These are phyloP conservation scores for Drosophila siamana DNA, from an alignment of 2,888 invertebrate genomes.

Conservation along the genomic window DNA sequence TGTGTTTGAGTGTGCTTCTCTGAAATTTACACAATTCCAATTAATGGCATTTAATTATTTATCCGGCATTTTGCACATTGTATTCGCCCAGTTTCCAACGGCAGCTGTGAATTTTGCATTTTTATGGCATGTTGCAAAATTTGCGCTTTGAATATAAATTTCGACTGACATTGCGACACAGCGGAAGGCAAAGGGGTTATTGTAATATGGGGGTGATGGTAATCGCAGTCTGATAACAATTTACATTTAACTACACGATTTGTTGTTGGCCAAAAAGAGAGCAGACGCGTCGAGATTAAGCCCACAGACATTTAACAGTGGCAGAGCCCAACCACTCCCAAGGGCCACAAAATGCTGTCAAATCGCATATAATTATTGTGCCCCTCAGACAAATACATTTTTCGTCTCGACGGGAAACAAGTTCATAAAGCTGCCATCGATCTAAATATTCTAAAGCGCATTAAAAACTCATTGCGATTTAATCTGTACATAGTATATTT, in stretches of 20 bases:
- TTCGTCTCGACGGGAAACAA: no score
- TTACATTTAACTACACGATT: constrained; percentile 13
- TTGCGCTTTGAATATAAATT: constrained; percentile 56
- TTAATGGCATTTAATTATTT: constrained; percentile 79
- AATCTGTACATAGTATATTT: no score
- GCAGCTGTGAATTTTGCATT: constrained; percentile 75
- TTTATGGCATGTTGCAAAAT: constrained; percentile 60
- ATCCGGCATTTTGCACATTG: constrained; percentile 75
- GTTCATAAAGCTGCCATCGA: no score
- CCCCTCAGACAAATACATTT: no score
- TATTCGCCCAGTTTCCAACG: constrained; percentile 37
- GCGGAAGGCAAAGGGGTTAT: no score
- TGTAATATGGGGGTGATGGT: background rate
- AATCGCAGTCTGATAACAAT: constrained; percentile 29
- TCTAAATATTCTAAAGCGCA: no score
- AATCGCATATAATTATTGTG: background rate
- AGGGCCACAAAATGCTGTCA: background rate
- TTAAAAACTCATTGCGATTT: no score
- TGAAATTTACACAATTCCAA: constrained; percentile 79
- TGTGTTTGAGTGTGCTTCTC: constrained; percentile 30
- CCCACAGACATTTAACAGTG: background rate
- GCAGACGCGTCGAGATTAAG: background rate
- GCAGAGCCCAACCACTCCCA: background rate
- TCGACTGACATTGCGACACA: constrained; percentile 7
- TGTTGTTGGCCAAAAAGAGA: background rate